phyloP scores from a whole-genome alignment of 2,113 vertebrate genomes.

The Oncorhynchus keta region DNA sequence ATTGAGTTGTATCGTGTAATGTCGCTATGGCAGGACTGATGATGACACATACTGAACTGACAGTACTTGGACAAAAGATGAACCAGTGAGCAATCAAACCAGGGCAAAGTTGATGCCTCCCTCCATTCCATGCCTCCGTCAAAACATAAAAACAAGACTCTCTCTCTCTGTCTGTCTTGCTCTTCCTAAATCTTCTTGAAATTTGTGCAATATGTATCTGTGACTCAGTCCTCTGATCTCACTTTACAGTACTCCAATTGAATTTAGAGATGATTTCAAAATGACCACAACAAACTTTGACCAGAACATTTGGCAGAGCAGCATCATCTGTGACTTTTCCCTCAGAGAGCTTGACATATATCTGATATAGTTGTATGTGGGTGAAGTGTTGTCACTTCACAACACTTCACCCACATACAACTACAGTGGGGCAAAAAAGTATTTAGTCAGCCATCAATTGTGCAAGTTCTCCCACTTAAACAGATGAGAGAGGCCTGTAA shows the following conservation, averaged over 20 bases:
- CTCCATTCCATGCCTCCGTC: neutral
- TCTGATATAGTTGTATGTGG: neutral
- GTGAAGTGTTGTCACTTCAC: neutral
- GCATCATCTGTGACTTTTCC: slow-evolving; percentile 46
- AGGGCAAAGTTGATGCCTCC: neutral
- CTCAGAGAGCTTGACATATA: slow-evolving; percentile 32
- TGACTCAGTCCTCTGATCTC: slow-evolving; percentile 35
- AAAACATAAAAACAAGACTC: neutral
- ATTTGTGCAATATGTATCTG: neutral
- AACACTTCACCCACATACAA: slow-evolving; percentile 24
- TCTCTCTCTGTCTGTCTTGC: neutral
- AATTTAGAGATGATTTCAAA: neutral
- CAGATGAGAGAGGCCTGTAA: no score
- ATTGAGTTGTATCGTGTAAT: no score
- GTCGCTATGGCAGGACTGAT: neutral
- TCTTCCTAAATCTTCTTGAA: neutral
- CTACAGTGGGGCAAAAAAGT: neutral
- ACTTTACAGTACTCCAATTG: neutral
- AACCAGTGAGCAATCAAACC: neutral
- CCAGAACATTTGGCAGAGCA: slow-evolving; percentile 43
- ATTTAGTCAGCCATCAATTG: no score
- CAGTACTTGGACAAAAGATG: neutral
- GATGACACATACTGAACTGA: neutral
- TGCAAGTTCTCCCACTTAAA: no score
- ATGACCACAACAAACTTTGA: slow-evolving; percentile 61